Percentiles rank a stretch among this genome's conserved stretches.
Conservation (phyloP, 2,888 invertebrate species). For the Steromphala cineraria region DNA sequence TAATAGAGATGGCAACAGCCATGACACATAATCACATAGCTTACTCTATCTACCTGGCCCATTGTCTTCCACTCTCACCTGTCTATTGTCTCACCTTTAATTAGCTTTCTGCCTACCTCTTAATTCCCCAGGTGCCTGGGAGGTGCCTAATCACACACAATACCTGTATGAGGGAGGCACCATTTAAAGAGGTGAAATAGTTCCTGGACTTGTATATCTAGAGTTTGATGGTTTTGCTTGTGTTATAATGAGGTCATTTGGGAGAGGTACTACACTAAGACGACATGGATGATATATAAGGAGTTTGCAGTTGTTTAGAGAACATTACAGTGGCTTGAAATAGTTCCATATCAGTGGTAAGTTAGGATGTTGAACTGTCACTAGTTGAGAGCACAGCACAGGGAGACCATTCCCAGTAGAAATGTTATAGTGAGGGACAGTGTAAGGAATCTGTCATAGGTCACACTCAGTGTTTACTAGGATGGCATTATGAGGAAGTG, state of each 20-base stretch:
- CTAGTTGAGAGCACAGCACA: too few species aligned
- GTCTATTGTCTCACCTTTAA: conserved; percentile 9
- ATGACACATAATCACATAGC: background rate
- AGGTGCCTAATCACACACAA: background rate
- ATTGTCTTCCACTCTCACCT: background rate
- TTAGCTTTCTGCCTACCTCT: background rate
- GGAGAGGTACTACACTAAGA: background rate
- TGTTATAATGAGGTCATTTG: background rate
- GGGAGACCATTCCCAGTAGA: too few species aligned
- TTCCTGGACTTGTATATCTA: background rate
- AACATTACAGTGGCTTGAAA: too few species aligned
- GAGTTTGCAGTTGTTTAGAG: too few species aligned
- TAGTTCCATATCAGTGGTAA: too few species aligned
- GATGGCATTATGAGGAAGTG: conserved; percentile 11
- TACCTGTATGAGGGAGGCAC: background rate
- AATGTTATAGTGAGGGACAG: background rate
- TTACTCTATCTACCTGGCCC: background rate
- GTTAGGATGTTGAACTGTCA: too few species aligned
- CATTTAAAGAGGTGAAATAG: background rate
- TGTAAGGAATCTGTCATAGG: background rate
- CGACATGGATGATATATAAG: too few species aligned
- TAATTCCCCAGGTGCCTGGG: conserved; percentile 5
- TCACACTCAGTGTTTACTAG: background rate
- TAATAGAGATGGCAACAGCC: background rate
- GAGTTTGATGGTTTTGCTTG: background rate